phyloP scores from a whole-genome alignment of 2,888 invertebrate genomes.

The Notocelia uddmanniana region DNA sequence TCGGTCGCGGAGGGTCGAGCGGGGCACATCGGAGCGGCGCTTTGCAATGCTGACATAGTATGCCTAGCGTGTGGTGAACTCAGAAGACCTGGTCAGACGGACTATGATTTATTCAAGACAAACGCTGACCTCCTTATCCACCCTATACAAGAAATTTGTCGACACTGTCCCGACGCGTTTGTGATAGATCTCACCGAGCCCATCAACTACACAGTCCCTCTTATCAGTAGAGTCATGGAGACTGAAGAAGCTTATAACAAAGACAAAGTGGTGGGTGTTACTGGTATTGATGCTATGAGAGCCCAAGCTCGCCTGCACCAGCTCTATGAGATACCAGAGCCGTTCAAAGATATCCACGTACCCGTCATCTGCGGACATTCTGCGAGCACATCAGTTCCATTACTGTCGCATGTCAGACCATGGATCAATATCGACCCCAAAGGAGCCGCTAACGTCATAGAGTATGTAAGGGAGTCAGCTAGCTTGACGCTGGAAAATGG shows the following conservation, averaged over 20 bases:
- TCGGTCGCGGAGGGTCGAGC: slow-evolving; percentile 24
- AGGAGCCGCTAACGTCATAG: slow-evolving; percentile 27
- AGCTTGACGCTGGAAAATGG: slow-evolving; percentile 15
- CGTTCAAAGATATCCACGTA: slow-evolving; percentile 12
- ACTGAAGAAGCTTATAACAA: slow-evolving; percentile 17
- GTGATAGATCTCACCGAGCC: slow-evolving; percentile 34
- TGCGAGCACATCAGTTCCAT: slow-evolving; percentile 27
- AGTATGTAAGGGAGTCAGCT: slow-evolving; percentile 26
- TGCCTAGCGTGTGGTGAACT: slow-evolving; percentile 30
- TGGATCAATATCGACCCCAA: slow-evolving; percentile 35
- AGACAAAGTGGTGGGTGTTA: slow-evolving; percentile 30
- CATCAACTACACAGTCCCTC: slow-evolving; percentile 34
- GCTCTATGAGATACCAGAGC: slow-evolving; percentile 15
- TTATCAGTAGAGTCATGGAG: slow-evolving; percentile 24
- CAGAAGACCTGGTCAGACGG: slow-evolving; percentile 40
- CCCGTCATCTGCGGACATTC: slow-evolving; percentile 41
- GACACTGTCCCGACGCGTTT: slow-evolving; percentile 27
- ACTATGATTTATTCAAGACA: slow-evolving; percentile 32
- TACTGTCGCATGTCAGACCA: slow-evolving; percentile 36
- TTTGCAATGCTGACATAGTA: slow-evolving; percentile 29
- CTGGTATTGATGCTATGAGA: slow-evolving; percentile 29
- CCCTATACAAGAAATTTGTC: slow-evolving; percentile 29
- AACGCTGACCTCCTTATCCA: slow-evolving; percentile 24
- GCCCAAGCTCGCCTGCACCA: slow-evolving; percentile 32
- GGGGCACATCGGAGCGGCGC: slow-evolving; percentile 18